These are phyloP conservation scores for Heterochromis multidens DNA, from an alignment of 2,113 vertebrate genomes.

Conservation along the genomic window DNA sequence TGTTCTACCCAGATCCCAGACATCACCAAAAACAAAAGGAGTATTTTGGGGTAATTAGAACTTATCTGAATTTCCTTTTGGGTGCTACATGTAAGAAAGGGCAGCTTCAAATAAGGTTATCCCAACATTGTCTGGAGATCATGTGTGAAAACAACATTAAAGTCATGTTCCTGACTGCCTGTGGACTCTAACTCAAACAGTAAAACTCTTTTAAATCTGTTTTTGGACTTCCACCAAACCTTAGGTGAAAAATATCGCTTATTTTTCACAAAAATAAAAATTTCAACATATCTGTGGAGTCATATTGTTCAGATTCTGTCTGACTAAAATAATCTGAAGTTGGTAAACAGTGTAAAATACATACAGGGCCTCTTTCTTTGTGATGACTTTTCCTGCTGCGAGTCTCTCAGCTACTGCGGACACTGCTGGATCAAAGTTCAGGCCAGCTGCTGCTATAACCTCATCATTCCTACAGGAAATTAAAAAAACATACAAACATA, in stretches of 20 bases:
- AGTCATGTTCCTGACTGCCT: not conserved
- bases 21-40: not conserved
- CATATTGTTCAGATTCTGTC: not conserved
- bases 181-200: not conserved
- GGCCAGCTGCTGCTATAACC: constrained; percentile 80
- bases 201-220: not conserved
- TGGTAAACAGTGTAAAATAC: constrained; percentile 20
- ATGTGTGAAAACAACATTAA: not conserved
- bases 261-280: not conserved
- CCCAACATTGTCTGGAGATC: not conserved
- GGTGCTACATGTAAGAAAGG: not conserved
- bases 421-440: constrained; percentile 81
- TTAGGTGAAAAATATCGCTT: not conserved
- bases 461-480: constrained; percentile 66
- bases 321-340: not conserved
- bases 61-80: not conserved
- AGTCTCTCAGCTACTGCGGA: constrained; percentile 80
- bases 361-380: constrained; percentile 81
- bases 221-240: not conserved
- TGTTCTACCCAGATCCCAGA: not conserved
- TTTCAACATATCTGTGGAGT: not conserved
- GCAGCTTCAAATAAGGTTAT: not conserved
- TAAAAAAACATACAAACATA: not conserved
- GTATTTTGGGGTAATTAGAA: not conserved
- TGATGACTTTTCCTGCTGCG: constrained; percentile 72